Evolutionary conservation across 1,140 invertebrate genomes (phyloP), one percentile per base, ranked within the genome.

Genomic region (Dendroctonus valens): DNA sequence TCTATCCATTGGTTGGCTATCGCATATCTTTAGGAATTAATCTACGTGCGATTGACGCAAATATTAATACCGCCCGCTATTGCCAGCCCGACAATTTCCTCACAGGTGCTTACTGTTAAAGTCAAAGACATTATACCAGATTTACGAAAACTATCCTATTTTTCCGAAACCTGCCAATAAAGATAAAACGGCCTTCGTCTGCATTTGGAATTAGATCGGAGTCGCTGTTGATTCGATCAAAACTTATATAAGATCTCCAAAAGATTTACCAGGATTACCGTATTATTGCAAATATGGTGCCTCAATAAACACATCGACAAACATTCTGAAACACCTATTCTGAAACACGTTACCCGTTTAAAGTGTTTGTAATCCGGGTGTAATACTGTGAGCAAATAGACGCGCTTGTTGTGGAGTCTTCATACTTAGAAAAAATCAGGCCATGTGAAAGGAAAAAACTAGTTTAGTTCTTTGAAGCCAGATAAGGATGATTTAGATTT

Each of bases 241-340:
- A 53, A 63, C 51, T 66, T 66, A 66, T 41, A 59, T 59, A 66
- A 66, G 37, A 60, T 59, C 44, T 42, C 55, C 39, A 54, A 60
- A 59, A 42, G 64, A 38, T 66, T 65, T 59, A 59, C 5, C n/a
- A 6, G 64, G 64, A 66, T 59, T 59, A 66, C 58, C 26, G 64
- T 61, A 66, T 66, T 66, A 66, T 66, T 66, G 64, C 64, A 66
- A 66, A 66, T 66, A 59, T 54, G 64, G 64, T 59, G 57, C 40
- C 64, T 26, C 57, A 39, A 26, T 41, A 53, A 59, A 66, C 49
- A 66, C 51, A 14, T 54, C 14, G 46, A 65, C 60, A 63, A 53
- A 63, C 51, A 61, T 60, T 50, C n/a, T n/a, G n/a, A 37, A 59
- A 59, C 37, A 12, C 26, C 14, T 61, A 40, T 57, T 54, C 42